Conservation (phyloP, 2,797 vertebrate species). For the Sebastes trivittatus region DNA sequence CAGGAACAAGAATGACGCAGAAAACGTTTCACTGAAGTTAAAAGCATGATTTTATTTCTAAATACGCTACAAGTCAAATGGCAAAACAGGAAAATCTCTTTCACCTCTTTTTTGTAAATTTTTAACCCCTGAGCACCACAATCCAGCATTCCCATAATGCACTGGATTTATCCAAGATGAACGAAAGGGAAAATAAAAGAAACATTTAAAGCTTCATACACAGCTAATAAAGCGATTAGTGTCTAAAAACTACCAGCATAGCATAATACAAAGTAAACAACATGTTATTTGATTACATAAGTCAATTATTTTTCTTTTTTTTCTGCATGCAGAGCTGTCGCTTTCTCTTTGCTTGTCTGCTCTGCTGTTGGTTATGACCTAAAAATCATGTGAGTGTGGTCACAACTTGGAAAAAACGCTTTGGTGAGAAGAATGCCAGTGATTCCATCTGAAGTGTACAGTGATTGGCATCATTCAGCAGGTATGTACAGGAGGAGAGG, state of each 20-base stretch:
- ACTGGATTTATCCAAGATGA: slow-evolving; percentile 83
- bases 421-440: slow-evolving; percentile 72
- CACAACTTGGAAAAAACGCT: slow-evolving; percentile 52
- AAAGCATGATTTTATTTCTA: slow-evolving; percentile 82
- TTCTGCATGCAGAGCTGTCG: slow-evolving; percentile 55
- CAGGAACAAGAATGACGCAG: slow-evolving; percentile 22
- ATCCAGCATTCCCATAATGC: slow-evolving; percentile 81
- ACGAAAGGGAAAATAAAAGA: slow-evolving; percentile 67
- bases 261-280: slow-evolving; percentile 80
- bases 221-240: slow-evolving; percentile 64
- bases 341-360: slow-evolving; percentile 40
- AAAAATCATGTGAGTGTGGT: slow-evolving; percentile 33
- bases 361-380: slow-evolving; percentile 30
- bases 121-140: slow-evolving; percentile 87
- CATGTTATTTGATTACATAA: slow-evolving; percentile 69
- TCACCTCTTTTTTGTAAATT: slow-evolving; percentile 68
- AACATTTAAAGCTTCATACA: slow-evolving; percentile 75
- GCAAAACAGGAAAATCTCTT: slow-evolving; percentile 74
- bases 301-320: slow-evolving; percentile 30
- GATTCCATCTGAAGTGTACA: slow-evolving; percentile 47
- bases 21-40: slow-evolving; percentile 44
- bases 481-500: slow-evolving; percentile 2
- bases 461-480: slow-evolving; percentile 29
- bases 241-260: slow-evolving; percentile 81
- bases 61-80: slow-evolving; percentile 79